These are phyloP conservation scores for Crematogaster levior DNA, from an alignment of 2,888 invertebrate genomes.

Conservation along the genomic window DNA sequence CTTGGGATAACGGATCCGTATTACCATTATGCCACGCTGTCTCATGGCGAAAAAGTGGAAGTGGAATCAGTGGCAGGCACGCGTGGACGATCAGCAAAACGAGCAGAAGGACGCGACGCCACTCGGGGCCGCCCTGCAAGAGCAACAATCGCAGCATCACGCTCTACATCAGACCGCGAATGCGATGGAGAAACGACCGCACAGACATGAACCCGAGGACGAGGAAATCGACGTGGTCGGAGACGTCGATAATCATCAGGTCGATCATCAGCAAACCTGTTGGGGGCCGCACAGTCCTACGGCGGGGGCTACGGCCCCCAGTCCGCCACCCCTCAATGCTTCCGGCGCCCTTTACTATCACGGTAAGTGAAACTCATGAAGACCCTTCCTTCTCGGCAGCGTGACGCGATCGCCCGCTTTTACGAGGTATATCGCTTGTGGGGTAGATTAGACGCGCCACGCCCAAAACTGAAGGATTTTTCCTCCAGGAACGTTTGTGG, in stretches of 20 bases:
- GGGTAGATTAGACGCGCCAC: slow-evolving; percentile 44
- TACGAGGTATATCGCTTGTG: not conserved
- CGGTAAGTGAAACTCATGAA: slow-evolving; percentile 74
- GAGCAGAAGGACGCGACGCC: slow-evolving; percentile 77
- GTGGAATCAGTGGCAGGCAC: slow-evolving; percentile 92
- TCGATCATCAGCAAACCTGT: slow-evolving; percentile 86
- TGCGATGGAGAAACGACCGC: slow-evolving; percentile 80
- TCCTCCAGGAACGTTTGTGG: not conserved
- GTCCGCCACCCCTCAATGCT: slow-evolving; percentile 84
- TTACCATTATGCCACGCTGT: slow-evolving; percentile 93
- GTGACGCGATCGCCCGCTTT: slow-evolving; percentile 14
- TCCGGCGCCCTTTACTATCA: slow-evolving; percentile 85
- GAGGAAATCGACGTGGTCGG: slow-evolving; percentile 96
- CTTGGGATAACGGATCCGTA: slow-evolving; percentile 27
- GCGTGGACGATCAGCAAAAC: slow-evolving; percentile 86
- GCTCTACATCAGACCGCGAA: slow-evolving; percentile 63
- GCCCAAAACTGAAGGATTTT: slow-evolving; percentile 23
- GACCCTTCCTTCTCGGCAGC: not conserved
- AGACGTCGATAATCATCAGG: slow-evolving; percentile 86
- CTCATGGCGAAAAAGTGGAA: slow-evolving; percentile 99
- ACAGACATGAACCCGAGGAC: slow-evolving; percentile 82
- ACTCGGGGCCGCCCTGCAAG: slow-evolving; percentile 66
- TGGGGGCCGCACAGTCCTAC: slow-evolving; percentile 92
- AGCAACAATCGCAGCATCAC: slow-evolving; percentile 55
- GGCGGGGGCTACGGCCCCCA: slow-evolving; percentile 89